These are phyloP conservation scores for Perizoma affinitatum DNA, from an alignment of 2,888 invertebrate species.

Conservation along the genomic window DNA sequence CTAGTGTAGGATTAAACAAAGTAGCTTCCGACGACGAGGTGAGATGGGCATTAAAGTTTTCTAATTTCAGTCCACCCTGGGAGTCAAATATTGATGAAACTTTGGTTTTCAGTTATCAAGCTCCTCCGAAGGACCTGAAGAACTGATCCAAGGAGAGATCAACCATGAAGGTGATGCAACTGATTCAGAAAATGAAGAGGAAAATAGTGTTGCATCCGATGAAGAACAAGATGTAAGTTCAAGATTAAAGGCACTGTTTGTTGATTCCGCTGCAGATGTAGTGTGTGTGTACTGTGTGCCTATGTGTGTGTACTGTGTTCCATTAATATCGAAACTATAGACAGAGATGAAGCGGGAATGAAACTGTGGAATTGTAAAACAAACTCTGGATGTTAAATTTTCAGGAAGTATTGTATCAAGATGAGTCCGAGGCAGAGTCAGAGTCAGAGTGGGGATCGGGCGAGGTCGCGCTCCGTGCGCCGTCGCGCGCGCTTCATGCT, in stretches of 20 bases:
- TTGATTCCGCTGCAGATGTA: too few relatives aligned
- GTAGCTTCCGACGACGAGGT: conserved; percentile 48
- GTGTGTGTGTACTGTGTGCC: too few relatives aligned
- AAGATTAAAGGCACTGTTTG: not conserved
- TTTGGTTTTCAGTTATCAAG: conserved; percentile 22
- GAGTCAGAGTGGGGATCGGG: conserved; percentile 73
- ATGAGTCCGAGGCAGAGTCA: conserved; percentile 82
- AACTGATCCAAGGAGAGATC: conserved; percentile 57
- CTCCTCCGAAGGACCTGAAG: conserved; percentile 47
- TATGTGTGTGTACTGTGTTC: too few relatives aligned
- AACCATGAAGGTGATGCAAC: conserved; percentile 60
- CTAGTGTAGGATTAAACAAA: conserved; percentile 35
- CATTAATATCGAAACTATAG: too few relatives aligned
- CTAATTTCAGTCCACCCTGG: not conserved
- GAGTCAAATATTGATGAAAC: not conserved
- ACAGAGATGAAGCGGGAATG: too few relatives aligned
- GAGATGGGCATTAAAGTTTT: conserved; percentile 6
- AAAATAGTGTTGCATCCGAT: conserved; percentile 68
- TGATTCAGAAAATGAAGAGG: conserved; percentile 74
- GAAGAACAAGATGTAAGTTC: conserved; percentile 71
- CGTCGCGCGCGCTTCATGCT: conserved; percentile 20
- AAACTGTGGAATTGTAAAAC: too few relatives aligned
- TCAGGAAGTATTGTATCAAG: conserved; percentile 81
- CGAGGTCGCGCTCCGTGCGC: conserved; percentile 38
- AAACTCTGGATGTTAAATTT: conserved; percentile 28